Conservation (phyloP, 2,888 invertebrate genomes). For the Eledona agricola region DNA sequence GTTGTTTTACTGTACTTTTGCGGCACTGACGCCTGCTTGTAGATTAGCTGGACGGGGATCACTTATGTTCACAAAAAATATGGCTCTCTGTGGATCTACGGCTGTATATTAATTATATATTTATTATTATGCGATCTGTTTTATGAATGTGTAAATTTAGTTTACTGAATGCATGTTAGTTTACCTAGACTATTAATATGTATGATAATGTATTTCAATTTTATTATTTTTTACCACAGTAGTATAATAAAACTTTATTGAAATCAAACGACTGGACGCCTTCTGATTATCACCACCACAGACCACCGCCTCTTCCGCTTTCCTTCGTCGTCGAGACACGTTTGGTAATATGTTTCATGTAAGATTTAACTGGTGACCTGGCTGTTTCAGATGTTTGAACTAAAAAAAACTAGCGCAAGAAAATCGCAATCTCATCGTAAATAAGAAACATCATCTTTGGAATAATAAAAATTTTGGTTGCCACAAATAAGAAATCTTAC, state of each 20-base stretch:
- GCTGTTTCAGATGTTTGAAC: no score
- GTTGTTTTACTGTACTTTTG: slow-evolving; percentile 40
- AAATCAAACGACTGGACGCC: no score
- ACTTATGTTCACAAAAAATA: slow-evolving; percentile 58
- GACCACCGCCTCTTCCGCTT: no score
- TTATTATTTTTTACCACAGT: slow-evolving; percentile 63
- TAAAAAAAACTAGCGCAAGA: no score
- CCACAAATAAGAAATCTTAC: no score
- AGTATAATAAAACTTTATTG: slow-evolving; percentile 57
- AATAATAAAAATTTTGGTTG: no score
- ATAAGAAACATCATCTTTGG: no score
- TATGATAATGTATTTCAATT: slow-evolving; percentile 62
- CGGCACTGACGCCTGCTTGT: slow-evolving; percentile 50
- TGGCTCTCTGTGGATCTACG: slow-evolving; percentile 59
- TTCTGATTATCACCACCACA: no score
- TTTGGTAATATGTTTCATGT: no score
- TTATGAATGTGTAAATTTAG: slow-evolving; percentile 59
- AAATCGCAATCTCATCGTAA: no score
- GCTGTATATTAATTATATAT: slow-evolving; percentile 62
- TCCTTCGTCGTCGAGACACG: no score
- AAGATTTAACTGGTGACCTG: no score
- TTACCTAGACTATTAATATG: slow-evolving; percentile 59
- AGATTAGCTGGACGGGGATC: slow-evolving; percentile 66
- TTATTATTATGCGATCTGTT: slow-evolving; percentile 60
- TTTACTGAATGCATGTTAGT: slow-evolving; percentile 62